These are phyloP conservation scores for Paramisgurnus dabryanus DNA, from an alignment of 2,113 vertebrate species.

Conservation along the genomic window DNA sequence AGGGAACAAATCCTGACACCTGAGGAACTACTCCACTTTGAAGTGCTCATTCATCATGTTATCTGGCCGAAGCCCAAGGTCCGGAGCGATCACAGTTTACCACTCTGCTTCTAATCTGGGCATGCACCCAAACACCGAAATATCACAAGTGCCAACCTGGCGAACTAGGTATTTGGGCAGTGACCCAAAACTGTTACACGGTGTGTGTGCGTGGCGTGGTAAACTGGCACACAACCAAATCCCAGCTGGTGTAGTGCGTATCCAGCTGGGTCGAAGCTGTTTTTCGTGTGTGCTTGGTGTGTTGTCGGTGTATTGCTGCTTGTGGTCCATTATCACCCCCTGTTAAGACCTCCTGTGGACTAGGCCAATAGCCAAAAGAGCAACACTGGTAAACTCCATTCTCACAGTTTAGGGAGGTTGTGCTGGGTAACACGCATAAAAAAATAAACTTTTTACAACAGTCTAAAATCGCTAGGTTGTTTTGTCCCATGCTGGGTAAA, in stretches of 20 bases:
- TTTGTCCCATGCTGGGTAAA: no score
- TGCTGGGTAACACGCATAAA: not conserved
- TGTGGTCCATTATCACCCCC: constrained; percentile 77
- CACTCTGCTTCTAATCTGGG: constrained; percentile 61
- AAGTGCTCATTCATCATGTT: constrained; percentile 50
- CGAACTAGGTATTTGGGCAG: constrained; percentile 43
- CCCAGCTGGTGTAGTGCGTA: constrained; percentile 58
- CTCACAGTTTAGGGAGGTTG: constrained; percentile 43
- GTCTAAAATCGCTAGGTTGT: no score
- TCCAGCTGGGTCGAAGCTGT: constrained; percentile 78
- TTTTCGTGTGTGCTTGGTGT: constrained; percentile 72
- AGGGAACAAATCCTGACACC: constrained; percentile 38
- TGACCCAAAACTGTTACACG: constrained; percentile 49
- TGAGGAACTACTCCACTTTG: constrained; percentile 33
- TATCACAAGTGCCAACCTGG: constrained; percentile 36
- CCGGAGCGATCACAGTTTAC: constrained; percentile 38
- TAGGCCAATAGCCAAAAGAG: constrained; percentile 73
- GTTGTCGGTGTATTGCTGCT: constrained; percentile 72
- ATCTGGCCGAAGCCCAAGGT: constrained; percentile 61
- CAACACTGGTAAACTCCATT: constrained; percentile 62
- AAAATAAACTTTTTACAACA: not conserved
- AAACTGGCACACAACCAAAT: constrained; percentile 58
- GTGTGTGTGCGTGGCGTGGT: constrained; percentile 34
- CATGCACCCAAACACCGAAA: constrained; percentile 69
- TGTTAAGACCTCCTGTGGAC: constrained; percentile 47